A percentile compares a stretch with the other conserved stretches of the same genome.
phyloP scores from a whole-genome alignment of 2,888 invertebrate species.

The Torymus auratus region DNA sequence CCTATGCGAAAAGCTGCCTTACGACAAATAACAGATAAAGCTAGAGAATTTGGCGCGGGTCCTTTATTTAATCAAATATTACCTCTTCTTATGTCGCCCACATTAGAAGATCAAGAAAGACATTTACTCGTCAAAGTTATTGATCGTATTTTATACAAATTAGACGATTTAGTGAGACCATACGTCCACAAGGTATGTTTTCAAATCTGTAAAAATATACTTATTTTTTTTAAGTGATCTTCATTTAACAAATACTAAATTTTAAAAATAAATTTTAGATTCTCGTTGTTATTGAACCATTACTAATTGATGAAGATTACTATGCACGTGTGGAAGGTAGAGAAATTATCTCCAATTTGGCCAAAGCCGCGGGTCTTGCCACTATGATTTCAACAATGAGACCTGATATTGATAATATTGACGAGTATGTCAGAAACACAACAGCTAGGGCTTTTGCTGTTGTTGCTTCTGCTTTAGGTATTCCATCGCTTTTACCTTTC shows the following conservation, averaged over 20 bases:
- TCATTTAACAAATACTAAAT: neutral
- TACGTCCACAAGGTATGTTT: constrained; percentile 94
- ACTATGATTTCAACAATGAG: constrained; percentile 99
- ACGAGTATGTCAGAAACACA: constrained; percentile 99
- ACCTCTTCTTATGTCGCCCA: constrained; percentile 99
- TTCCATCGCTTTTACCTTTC: constrained; percentile 97
- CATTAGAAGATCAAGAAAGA: constrained; percentile 98
- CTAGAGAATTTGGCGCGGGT: constrained; percentile 98
- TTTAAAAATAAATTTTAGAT: constrained; percentile 79
- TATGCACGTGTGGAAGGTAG: constrained; percentile 99
- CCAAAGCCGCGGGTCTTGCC: constrained; percentile 98
- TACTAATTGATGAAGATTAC: constrained; percentile 99
- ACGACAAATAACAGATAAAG: constrained; percentile 98
- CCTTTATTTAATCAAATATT: constrained; percentile 99
- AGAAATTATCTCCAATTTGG: constrained; percentile 99
- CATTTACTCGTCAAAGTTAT: constrained; percentile 99
- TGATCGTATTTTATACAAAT: constrained; percentile 97
- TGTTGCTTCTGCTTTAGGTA: constrained; percentile 98
- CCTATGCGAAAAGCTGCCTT: constrained; percentile 99
- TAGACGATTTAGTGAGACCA: constrained; percentile 98
- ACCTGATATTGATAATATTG: constrained; percentile 99
- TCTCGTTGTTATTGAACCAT: constrained; percentile 98
- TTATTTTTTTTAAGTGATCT: constrained; percentile 1
- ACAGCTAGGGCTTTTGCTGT: constrained; percentile 99
- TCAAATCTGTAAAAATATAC: neutral